Conservation (phyloP, 2,888 invertebrate genomes). For the Dicyrtoma fusca region DNA sequence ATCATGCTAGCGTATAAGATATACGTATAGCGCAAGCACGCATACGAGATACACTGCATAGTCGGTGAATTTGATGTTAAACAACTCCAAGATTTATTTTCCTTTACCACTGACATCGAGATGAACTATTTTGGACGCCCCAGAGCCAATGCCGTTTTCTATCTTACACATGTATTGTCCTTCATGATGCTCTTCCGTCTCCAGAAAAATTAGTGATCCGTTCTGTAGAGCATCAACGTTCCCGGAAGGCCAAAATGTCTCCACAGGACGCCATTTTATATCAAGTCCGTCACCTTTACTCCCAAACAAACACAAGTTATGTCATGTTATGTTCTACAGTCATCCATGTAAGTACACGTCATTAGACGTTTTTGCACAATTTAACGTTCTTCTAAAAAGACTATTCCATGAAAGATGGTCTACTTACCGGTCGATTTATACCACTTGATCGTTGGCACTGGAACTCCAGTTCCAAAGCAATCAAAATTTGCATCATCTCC, state of each 20-base stretch:
- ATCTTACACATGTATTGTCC: conserved; percentile 52
- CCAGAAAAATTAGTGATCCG: conserved; percentile 49
- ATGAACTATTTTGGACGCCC: conserved; percentile 47
- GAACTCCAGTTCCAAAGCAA: conserved; percentile 50
- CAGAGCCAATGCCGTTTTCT: conserved; percentile 53
- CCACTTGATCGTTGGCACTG: conserved; percentile 46
- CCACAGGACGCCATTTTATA: conserved; percentile 51
- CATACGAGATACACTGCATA: background rate
- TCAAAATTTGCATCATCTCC: conserved; percentile 50
- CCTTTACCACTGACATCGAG: conserved; percentile 52
- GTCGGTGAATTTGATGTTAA: background rate
- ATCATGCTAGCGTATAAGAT: too few species aligned
- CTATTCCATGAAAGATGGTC: too few species aligned
- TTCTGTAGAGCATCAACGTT: conserved; percentile 45
- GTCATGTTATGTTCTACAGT: too few species aligned
- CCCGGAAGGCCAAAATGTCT: conserved; percentile 51
- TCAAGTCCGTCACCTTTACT: conserved; percentile 37
- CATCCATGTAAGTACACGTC: too few species aligned
- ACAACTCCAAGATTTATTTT: background rate
- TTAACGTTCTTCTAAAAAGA: background rate
- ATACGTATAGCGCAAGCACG: too few species aligned
- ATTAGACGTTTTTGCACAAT: background rate
- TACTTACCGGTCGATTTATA: conserved; percentile 52
- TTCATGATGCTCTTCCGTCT: conserved; percentile 47
- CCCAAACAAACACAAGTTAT: too few species aligned